Percentiles rank a stretch among this genome's conserved stretches.
Evolutionary conservation across 2,888 invertebrate species (phyloP).

Genomic region (Oscheius sp.): DNA sequence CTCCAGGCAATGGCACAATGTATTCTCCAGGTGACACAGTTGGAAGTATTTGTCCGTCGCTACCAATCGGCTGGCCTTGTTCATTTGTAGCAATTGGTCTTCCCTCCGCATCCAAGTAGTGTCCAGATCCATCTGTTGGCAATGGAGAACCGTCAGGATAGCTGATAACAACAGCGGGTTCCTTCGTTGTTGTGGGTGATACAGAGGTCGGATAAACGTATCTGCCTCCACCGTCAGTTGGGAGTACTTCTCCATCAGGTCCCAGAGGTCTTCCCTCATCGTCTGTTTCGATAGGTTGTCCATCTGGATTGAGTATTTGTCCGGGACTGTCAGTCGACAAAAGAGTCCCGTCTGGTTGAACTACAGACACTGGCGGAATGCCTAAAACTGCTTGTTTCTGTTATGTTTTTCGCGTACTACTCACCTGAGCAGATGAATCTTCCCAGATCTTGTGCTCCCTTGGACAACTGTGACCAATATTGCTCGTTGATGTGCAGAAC

Average conservation of each 20-base stretch:
- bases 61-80: constrained; percentile 44
- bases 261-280: constrained; percentile 45
- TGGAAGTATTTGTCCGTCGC: constrained; percentile 38
- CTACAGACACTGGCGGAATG: constrained; percentile 53
- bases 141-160: constrained; percentile 53
- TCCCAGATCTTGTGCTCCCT: neutral
- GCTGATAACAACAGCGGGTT: constrained; percentile 30
- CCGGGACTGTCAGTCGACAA: constrained; percentile 53
- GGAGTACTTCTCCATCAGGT: constrained; percentile 56
- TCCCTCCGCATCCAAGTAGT: constrained; percentile 38
- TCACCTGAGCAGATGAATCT: constrained; percentile 12
- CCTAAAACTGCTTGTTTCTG: constrained; percentile 35
- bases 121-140: constrained; percentile 45
- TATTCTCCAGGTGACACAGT: constrained; percentile 51
- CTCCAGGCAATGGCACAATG: constrained; percentile 62
- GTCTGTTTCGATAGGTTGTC: constrained; percentile 32
- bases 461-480: constrained; percentile 45
- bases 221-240: constrained; percentile 31
- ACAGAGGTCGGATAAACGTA: constrained; percentile 36
- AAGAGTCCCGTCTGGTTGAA: constrained; percentile 56
- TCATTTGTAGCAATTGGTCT: constrained; percentile 44
- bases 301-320: constrained; percentile 26
- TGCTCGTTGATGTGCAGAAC: constrained; percentile 42
- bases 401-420: neutral
- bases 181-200: constrained; percentile 36